These are phyloP conservation scores for Eudasyphora cyanicolor DNA, from an alignment of 2,888 invertebrate genomes.

Conservation along the genomic window DNA sequence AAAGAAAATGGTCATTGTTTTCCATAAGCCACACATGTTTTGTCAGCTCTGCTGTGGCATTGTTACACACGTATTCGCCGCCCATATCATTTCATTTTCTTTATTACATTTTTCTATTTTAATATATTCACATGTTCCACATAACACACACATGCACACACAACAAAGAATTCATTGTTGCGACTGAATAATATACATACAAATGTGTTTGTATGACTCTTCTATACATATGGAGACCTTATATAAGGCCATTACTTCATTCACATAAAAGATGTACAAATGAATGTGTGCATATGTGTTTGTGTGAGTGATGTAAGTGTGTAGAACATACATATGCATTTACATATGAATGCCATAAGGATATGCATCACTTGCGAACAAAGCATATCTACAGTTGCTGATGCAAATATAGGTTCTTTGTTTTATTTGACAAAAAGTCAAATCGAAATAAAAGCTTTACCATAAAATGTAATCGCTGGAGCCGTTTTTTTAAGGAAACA, in stretches of 20 bases:
- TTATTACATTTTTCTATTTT: constrained; percentile 17
- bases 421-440: too few species aligned
- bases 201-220: too few species aligned
- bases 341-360: not conserved
- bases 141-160: too few species aligned
- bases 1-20: not conserved
- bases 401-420: too few species aligned
- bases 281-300: not conserved
- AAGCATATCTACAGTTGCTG: too few species aligned
- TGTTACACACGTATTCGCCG: not conserved
- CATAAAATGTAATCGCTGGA: too few species aligned
- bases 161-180: constrained; percentile 27
- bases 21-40: constrained; percentile 10
- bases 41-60: not conserved
- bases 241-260: not conserved
- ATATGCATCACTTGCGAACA: not conserved
- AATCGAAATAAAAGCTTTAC: too few species aligned
- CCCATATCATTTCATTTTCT: not conserved
- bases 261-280: not conserved
- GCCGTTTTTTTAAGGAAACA: too few species aligned
- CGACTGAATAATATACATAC: not conserved
- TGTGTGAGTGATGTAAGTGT: not conserved
- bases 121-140: constrained; percentile 8
- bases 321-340: not conserved
- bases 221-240: not conserved